Evolutionary conservation across 1,140 invertebrate genomes (phyloP).

Genomic region (Brachionus calyciflorus): DNA sequence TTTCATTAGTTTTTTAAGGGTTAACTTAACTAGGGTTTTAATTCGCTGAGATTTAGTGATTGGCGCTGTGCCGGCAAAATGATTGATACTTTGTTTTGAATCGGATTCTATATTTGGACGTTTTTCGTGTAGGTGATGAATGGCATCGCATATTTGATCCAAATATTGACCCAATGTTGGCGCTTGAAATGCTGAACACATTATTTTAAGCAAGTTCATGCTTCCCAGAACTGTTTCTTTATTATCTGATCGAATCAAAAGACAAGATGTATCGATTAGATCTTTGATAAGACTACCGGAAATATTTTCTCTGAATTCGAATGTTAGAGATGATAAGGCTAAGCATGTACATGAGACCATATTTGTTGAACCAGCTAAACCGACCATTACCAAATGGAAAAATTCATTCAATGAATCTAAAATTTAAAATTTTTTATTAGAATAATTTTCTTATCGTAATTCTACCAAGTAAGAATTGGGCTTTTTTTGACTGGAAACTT

Average conservation of each 20-base stretch:
- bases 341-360: constrained; percentile 70
- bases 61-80: not conserved
- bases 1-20: constrained; percentile 43
- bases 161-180: constrained; percentile 65
- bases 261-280: constrained; percentile 70
- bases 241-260: constrained; percentile 66
- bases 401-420: constrained; percentile 66
- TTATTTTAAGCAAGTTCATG: constrained; percentile 74
- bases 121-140: constrained; percentile 45
- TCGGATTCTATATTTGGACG: not conserved
- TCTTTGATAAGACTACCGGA: constrained; percentile 68
- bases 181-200: constrained; percentile 64
- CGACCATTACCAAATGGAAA: constrained; percentile 68
- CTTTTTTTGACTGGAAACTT: too few species aligned
- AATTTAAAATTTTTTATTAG: too few species aligned
- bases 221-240: constrained; percentile 72
- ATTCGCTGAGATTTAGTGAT: constrained; percentile 42
- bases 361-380: constrained; percentile 68
- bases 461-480: too few species aligned
- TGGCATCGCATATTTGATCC: constrained; percentile 52
- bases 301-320: constrained; percentile 71
- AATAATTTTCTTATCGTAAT: too few species aligned
- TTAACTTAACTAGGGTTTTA: constrained; percentile 28
- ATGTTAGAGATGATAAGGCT: constrained; percentile 70
- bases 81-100: not conserved